Conservation (phyloP, 2,888 invertebrate species). For the Archips xylosteana region DNA sequence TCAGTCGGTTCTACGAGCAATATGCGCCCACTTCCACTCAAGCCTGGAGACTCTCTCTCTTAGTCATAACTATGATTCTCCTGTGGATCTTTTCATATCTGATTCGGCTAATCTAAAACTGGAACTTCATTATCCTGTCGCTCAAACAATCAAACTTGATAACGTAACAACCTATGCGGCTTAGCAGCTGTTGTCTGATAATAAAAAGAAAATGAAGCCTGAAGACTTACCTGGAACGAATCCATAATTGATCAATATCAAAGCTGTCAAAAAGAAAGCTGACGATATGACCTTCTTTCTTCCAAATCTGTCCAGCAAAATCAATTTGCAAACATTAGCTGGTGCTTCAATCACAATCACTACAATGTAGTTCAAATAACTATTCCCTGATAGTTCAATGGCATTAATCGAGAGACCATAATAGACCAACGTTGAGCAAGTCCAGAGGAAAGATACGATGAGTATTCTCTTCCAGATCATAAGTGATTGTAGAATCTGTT, state of each 20-base stretch:
- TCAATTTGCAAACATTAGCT: constrained; percentile 88
- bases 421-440: constrained; percentile 91
- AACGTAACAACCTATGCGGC: background rate
- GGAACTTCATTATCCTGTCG: background rate
- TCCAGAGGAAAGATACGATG: constrained; percentile 91
- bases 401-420: constrained; percentile 93
- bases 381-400: constrained; percentile 90
- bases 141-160: background rate
- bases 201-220: background rate
- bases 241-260: constrained; percentile 86
- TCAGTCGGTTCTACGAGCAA: too few relatives aligned
- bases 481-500: constrained; percentile 73
- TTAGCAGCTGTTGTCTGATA: too few relatives aligned
- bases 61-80: too few relatives aligned
- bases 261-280: constrained; percentile 87
- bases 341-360: constrained; percentile 90
- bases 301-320: constrained; percentile 88
- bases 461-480: constrained; percentile 86
- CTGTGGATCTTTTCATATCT: too few relatives aligned
- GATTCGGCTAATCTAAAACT: too few relatives aligned
- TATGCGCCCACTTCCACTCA: too few relatives aligned
- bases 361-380: constrained; percentile 91
- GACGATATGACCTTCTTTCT: constrained; percentile 87
- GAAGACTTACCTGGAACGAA: constrained; percentile 84
- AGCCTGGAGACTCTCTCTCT: too few relatives aligned